Base-by-base conservation (phyloP, 1,140 invertebrate species). In the Oedothorax gibbosus region DNA sequence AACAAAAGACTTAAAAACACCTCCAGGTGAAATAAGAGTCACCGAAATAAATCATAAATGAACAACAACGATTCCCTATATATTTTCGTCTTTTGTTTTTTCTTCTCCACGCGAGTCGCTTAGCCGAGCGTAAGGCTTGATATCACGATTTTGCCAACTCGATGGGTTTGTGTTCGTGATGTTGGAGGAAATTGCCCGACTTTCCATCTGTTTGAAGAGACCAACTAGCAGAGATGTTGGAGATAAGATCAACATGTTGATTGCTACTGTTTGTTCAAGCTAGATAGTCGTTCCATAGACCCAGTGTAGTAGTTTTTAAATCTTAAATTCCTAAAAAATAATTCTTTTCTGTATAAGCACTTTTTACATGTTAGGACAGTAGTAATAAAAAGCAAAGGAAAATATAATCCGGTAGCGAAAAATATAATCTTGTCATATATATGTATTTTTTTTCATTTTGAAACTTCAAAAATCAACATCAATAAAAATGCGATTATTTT, bases 121-220 rank as follows among this genome's bases (percentile, higher is more conserved):
- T 60, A 62, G 66, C 15, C 51, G 56, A 15, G 66, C 66, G 78
- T 53, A 71, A 81, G 54, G 7, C 66, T 62, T 71, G 78, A 81
- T 81, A 81, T 81, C 78, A 81, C 78, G 78, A 71, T 81, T 81
- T 66, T 81, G 56, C 54, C 66, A 56, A 81, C 53, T 60, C 78
- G 71, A 71, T 81, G 64, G 35, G 21, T 81, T 20, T 81, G 66
- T 35, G 21, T 81, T 62, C 78, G 51, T 62, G 54, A 81, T 81
- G 64, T 60, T 71, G 71, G 64, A 56, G 71, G 64, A 56, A 81
- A 81, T 66, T 65, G 64, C 50, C n/a, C 53, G 51, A 81, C 66
- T 71, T 81, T 81, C 71, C 78, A 81, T 71, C 65, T 51, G 66
- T 71, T 71, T 71, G 20, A 71, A 60, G 51, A 81, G 64, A 71